phyloP scores from a whole-genome alignment of 2,888 invertebrate species.

The Drosophila mulleri region DNA sequence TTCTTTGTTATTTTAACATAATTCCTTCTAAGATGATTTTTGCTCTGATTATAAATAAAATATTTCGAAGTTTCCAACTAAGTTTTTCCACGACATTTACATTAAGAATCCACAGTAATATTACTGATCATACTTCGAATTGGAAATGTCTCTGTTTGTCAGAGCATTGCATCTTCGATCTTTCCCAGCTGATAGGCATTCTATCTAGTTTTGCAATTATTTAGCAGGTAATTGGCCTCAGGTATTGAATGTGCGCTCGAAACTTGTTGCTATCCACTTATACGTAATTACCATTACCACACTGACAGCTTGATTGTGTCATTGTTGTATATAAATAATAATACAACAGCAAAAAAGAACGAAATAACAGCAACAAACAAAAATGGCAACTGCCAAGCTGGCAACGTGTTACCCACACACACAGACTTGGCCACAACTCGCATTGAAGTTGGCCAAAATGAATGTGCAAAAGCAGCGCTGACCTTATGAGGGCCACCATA shows the following conservation, averaged over 20 bases:
- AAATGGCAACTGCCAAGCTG: slow-evolving; percentile 37
- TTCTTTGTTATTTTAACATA: too few relatives aligned
- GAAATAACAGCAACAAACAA: slow-evolving; percentile 18
- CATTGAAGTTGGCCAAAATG: slow-evolving; percentile 49
- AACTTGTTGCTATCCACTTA: slow-evolving; percentile 39
- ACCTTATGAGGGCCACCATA: slow-evolving; percentile 51
- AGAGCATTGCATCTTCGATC: neutral
- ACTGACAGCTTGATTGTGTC: slow-evolving; percentile 55
- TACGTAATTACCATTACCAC: slow-evolving; percentile 62
- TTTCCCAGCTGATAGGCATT: neutral
- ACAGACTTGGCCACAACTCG: slow-evolving; percentile 49
- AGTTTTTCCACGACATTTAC: neutral
- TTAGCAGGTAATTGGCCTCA: slow-evolving; percentile 24
- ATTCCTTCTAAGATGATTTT: neutral
- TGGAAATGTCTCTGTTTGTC: neutral
- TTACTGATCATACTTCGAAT: neutral
- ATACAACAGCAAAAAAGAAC: slow-evolving; percentile 15
- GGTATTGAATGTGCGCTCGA: slow-evolving; percentile 6
- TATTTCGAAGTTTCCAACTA: neutral
- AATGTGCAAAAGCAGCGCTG: slow-evolving; percentile 38
- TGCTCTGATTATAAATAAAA: neutral
- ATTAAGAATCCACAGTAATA: too few relatives aligned
- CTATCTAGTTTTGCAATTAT: slow-evolving; percentile 9
- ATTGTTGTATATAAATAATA: slow-evolving; percentile 44
- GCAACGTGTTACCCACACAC: slow-evolving; percentile 64